Conservation (phyloP, 2,113 vertebrate genomes). For the Sardina pilchardus region DNA sequence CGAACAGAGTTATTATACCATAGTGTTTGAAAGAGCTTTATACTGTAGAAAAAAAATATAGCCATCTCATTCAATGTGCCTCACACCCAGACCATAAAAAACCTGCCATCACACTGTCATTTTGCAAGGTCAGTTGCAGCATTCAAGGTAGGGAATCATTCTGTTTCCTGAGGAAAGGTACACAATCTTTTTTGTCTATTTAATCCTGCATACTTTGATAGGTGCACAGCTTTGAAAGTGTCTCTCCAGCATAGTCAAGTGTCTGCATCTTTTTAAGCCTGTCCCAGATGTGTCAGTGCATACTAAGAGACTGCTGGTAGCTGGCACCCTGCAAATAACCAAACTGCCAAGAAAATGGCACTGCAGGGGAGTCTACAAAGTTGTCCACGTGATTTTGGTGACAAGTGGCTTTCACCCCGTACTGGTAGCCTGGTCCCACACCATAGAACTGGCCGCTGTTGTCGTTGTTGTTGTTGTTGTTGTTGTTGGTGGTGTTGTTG, state of each 20-base stretch:
- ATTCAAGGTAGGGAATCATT: background rate
- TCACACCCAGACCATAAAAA: background rate
- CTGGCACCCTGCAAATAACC: conserved; percentile 61
- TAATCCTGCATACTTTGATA: conserved; percentile 17
- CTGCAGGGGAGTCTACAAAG: conserved; percentile 34
- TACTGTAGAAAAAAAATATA: background rate
- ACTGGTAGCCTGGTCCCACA: conserved; percentile 41
- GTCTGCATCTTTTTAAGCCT: background rate
- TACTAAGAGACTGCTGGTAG: conserved; percentile 65
- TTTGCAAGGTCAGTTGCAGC: background rate
- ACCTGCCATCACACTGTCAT: background rate
- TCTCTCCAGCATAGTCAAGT: background rate
- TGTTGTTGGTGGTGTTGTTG: background rate
- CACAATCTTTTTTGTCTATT: background rate
- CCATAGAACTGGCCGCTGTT: conserved; percentile 25
- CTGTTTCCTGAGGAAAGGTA: background rate
- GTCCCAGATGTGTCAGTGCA: conserved; percentile 43
- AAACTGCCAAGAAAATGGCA: conserved; percentile 61
- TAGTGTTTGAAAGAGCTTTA: background rate
- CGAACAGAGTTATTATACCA: background rate
- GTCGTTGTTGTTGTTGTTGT: background rate
- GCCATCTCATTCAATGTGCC: background rate
- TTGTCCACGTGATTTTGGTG: conserved; percentile 51
- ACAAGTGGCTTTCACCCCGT: conserved; percentile 42
- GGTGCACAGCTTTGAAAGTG: conserved; percentile 11